A percentile compares a stretch with the other conserved stretches of the same genome.
phyloP scores from a whole-genome alignment of 2,888 invertebrate species.

The Plagodis pulveraria region DNA sequence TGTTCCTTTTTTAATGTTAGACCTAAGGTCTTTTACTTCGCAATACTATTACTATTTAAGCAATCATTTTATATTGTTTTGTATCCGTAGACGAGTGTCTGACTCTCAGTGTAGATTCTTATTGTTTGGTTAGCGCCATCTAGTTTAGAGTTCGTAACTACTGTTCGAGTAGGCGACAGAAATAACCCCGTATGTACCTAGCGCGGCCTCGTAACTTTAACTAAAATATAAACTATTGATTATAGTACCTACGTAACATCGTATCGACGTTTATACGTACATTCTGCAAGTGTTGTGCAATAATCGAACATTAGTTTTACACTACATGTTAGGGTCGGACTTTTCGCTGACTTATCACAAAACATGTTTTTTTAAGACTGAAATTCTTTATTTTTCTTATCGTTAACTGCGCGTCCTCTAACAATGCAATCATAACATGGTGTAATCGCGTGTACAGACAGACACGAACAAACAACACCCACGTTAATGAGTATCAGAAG shows the following conservation, averaged over 20 bases:
- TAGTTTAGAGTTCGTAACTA: constrained; percentile 1
- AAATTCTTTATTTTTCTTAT: constrained; percentile 45
- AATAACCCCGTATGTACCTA: constrained; percentile 39
- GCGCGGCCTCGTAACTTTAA: constrained; percentile 35
- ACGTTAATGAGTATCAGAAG: neutral
- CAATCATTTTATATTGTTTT: constrained; percentile 77
- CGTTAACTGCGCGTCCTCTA: constrained; percentile 37
- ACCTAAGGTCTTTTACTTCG: constrained; percentile 80
- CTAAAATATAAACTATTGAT: neutral
- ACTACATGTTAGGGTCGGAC: constrained; percentile 57
- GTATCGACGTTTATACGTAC: constrained; percentile 78
- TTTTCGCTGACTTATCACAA: constrained; percentile 72
- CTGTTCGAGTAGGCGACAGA: neutral
- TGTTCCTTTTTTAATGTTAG: constrained; percentile 74
- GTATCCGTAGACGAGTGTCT: constrained; percentile 40
- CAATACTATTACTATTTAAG: constrained; percentile 79
- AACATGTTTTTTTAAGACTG: constrained; percentile 65
- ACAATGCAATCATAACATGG: neutral
- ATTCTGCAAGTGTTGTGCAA: constrained; percentile 81
- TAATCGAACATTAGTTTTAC: constrained; percentile 68
- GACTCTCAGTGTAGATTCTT: constrained; percentile 3
- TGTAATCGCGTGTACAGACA: neutral
- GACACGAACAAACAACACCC: neutral
- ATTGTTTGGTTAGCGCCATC: constrained; percentile 1
- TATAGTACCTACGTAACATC: constrained; percentile 39